Base-by-base conservation (phyloP, 2,888 invertebrate species). In the Acanthosepion pharaonis region DNA sequence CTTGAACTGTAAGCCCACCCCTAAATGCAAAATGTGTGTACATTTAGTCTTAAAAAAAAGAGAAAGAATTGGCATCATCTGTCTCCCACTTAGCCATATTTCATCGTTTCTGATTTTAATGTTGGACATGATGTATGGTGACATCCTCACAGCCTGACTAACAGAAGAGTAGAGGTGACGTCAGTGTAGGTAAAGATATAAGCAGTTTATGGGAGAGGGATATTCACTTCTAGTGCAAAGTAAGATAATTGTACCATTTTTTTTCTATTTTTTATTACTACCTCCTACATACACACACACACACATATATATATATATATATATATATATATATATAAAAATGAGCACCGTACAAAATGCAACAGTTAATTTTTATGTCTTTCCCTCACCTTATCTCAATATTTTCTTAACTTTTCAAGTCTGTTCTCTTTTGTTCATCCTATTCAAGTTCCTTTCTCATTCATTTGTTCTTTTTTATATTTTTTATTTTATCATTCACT, bases 61-160 rank as follows among this genome's bases (percentile, higher is more conserved):
- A 28, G n/a, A 11, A 78, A 28, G 18, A 78, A 15, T n/a, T 78
- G 78, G 78, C 33, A 78, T 78, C n/a, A 78, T 78, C 78, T 78
- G 78, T 78, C 78, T 78, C 78, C 78, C 78, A 78, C 78, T 78
- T 78, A 78, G 18, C 78, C 78, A 78, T 78, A 78, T 78, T 78
- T 78, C 78, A 78, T 78, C 78, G 3, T 78, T 78, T 78, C 78
- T 78, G 78, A 78, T 78, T 78, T 78, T 78, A 78, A 78, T 78
- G 78, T 78, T 78, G 78, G 78, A 78, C 78, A 78, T 78, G 78
- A 78, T 78, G 78, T 78, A 78, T 78, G 78, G 78, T 78, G n/a
- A 78, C 78, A 78, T n/a, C 78, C 78, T n/a, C n/a, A 78, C 78
- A 33, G n/a, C n/a, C 78, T 78, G 78, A n/a, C n/a, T 78, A 78